phyloP scores from a whole-genome alignment of 2,888 invertebrate genomes.

The Eilema griseolum region DNA sequence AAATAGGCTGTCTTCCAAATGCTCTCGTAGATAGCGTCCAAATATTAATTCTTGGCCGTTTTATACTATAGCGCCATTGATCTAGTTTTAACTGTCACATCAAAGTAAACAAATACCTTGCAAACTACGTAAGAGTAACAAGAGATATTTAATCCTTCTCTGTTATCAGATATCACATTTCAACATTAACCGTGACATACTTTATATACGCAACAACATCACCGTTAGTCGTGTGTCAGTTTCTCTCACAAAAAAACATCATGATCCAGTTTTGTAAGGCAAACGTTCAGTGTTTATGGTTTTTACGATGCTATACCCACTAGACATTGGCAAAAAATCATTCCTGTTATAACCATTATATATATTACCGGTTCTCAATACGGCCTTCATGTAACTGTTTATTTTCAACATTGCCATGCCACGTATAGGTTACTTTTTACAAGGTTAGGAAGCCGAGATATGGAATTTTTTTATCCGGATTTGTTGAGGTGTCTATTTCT shows the following conservation, averaged over 20 bases:
- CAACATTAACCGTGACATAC: slow-evolving; percentile 49
- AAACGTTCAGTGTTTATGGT: slow-evolving; percentile 67
- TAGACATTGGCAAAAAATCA: slow-evolving; percentile 61
- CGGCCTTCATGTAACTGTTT: slow-evolving; percentile 66
- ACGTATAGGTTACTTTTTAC: slow-evolving; percentile 34
- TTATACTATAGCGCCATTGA: neutral
- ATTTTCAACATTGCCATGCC: slow-evolving; percentile 11
- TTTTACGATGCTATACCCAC: slow-evolving; percentile 61
- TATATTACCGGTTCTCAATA: slow-evolving; percentile 63
- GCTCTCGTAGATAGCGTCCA: neutral
- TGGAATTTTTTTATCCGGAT: neutral
- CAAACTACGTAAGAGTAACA: slow-evolving; percentile 27
- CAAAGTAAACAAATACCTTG: slow-evolving; percentile 8
- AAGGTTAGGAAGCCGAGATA: slow-evolving; percentile 17
- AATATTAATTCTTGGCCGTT: neutral
- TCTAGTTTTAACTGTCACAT: slow-evolving; percentile 6
- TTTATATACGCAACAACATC: slow-evolving; percentile 33
- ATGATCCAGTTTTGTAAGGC: slow-evolving; percentile 64
- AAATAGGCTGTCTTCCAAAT: neutral
- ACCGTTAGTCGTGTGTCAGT: slow-evolving; percentile 43
- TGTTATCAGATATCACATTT: slow-evolving; percentile 48
- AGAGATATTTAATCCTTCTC: slow-evolving; percentile 28
- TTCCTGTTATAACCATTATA: slow-evolving; percentile 59
- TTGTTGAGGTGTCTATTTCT: neutral
- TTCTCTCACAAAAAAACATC: slow-evolving; percentile 46